phyloP scores from a whole-genome alignment of 2,113 vertebrate species.

The Echinops telfairi region DNA sequence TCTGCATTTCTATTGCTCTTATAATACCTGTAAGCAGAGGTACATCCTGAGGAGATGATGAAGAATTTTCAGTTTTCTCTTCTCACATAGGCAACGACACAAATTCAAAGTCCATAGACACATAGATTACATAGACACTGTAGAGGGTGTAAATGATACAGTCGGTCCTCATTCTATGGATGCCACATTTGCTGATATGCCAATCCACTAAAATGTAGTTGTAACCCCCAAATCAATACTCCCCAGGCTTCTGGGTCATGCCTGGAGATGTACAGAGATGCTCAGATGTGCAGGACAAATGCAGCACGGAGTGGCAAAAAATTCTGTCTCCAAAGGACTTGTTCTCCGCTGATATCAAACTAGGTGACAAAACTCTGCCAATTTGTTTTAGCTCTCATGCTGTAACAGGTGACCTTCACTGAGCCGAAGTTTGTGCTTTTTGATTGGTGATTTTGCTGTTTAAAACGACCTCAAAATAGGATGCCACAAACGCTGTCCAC shows the following conservation, averaged over 20 bases:
- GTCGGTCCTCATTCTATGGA: not conserved
- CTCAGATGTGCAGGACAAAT: not conserved
- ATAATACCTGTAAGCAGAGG: not conserved
- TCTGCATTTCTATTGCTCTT: not conserved
- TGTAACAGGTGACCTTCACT: not conserved
- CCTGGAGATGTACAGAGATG: not conserved
- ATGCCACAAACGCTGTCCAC: too few species aligned
- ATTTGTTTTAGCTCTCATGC: not conserved
- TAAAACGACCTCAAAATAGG: not conserved
- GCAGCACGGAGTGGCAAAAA: not conserved
- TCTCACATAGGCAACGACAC: not conserved
- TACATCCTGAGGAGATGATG: not conserved
- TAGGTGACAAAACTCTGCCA: not conserved
- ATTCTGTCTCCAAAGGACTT: not conserved
- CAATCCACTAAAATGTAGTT: not conserved
- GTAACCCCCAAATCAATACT: not conserved
- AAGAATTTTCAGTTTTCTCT: not conserved
- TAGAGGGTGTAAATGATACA: not conserved
- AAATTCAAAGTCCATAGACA: not conserved
- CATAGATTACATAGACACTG: not conserved
- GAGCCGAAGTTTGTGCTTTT: not conserved
- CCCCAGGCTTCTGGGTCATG: not conserved
- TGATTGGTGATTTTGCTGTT: not conserved
- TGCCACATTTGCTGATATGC: not conserved
- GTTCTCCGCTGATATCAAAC: not conserved